Evolutionary conservation across 1,140 invertebrate genomes (phyloP).

Genomic region (Habropoda laboriosa): DNA sequence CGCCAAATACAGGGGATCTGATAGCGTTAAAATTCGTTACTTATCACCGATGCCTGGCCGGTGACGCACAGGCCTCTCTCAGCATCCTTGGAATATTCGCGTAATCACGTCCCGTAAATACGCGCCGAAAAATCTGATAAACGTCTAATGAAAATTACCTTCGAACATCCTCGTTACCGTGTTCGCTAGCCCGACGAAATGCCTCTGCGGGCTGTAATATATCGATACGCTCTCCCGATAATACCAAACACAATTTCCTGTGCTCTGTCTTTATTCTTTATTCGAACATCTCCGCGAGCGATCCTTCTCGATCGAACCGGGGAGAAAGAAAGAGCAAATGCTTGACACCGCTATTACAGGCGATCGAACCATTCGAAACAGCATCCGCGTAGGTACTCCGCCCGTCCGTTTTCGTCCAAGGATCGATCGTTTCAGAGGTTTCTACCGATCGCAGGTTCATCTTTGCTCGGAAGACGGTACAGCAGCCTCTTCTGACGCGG

Average conservation of each 20-base stretch:
- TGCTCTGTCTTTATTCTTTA: not conserved
- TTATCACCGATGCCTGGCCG: no score
- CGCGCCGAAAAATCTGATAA: slow-evolving; percentile 1
- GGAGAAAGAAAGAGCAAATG: no score
- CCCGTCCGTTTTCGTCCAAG: not conserved
- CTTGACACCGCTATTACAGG: not conserved
- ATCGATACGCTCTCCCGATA: not conserved
- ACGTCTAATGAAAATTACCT: not conserved
- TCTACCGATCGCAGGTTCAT: not conserved
- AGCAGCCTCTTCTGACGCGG: not conserved
- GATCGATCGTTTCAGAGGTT: not conserved
- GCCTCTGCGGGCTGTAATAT: not conserved
- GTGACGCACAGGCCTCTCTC: not conserved
- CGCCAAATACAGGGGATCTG: no score
- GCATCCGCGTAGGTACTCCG: no score
- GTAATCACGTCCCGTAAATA: not conserved
- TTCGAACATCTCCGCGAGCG: not conserved
- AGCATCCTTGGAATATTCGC: not conserved
- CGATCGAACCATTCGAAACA: not conserved
- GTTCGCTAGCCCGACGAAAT: not conserved
- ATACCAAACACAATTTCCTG: not conserved
- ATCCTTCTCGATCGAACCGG: not conserved
- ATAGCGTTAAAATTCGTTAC: no score
- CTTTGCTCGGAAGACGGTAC: not conserved
- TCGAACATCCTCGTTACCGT: not conserved